These are phyloP conservation scores for Rhimphoctona megacephalus DNA, from an alignment of 2,888 invertebrate species.

Conservation along the genomic window DNA sequence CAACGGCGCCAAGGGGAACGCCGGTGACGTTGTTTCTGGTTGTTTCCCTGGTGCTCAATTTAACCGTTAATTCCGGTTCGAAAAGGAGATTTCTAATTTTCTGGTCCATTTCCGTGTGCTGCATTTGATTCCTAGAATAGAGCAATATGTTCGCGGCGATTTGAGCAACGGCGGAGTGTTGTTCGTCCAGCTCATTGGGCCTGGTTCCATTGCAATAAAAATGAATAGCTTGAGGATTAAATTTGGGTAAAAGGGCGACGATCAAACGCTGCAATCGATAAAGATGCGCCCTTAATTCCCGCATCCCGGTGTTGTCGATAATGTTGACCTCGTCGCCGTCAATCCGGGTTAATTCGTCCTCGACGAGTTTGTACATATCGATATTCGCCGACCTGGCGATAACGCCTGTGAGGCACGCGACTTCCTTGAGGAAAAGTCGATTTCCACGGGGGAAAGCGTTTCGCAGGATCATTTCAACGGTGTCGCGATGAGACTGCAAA, in stretches of 20 bases:
- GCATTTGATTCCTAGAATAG: constrained; percentile 89
- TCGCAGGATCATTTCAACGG: constrained; percentile 91
- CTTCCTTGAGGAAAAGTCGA: constrained; percentile 89
- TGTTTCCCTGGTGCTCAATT: constrained; percentile 74
- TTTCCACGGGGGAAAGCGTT: constrained; percentile 89
- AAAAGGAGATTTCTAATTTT: constrained; percentile 82
- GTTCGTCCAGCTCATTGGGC: constrained; percentile 74
- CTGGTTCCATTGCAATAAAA: constrained; percentile 66
- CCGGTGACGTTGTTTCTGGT: constrained; percentile 77
- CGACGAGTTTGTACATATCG: constrained; percentile 83
- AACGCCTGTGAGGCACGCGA: constrained; percentile 91
- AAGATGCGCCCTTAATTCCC: constrained; percentile 86
- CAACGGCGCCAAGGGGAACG: constrained; percentile 80
- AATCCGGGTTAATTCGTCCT: constrained; percentile 78
- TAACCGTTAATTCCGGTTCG: constrained; percentile 79
- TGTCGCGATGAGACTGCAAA: constrained; percentile 92
- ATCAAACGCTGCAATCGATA: constrained; percentile 91
- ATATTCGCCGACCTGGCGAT: constrained; percentile 89
- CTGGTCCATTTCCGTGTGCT: constrained; percentile 82
- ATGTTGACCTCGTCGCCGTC: constrained; percentile 74
- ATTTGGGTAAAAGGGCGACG: constrained; percentile 91
- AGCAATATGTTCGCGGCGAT: constrained; percentile 90
- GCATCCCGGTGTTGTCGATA: constrained; percentile 80
- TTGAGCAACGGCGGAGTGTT: constrained; percentile 84
- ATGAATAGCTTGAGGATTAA: constrained; percentile 84